Evolutionary conservation across 2,113 vertebrate genomes (phyloP).

Genomic region (Hippocampus comes): DNA sequence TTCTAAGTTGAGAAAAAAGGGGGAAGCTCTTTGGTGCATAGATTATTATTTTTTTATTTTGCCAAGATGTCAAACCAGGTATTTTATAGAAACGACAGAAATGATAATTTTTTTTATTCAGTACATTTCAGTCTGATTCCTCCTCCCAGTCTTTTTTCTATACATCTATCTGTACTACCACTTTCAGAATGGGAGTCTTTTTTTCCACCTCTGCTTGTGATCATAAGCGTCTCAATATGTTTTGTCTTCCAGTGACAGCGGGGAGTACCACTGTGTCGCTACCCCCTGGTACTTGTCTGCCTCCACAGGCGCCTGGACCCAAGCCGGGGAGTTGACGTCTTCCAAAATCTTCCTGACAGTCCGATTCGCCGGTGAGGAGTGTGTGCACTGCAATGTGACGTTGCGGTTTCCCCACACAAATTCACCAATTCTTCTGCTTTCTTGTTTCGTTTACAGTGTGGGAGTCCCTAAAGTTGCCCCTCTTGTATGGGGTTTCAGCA

Average conservation of each 20-base stretch:
- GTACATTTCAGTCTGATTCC: too few species aligned
- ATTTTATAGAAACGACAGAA: too few species aligned
- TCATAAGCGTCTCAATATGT: background rate
- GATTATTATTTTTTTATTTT: too few species aligned
- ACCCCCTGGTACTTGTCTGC: slow-evolving; percentile 83
- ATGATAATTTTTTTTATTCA: too few species aligned
- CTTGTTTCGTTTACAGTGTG: slow-evolving; percentile 73
- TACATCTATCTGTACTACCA: background rate
- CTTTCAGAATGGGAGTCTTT: background rate
- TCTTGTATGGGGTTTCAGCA: slow-evolving; percentile 83
- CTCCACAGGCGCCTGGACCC: slow-evolving; percentile 79
- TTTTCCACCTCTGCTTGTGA: background rate
- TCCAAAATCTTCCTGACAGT: slow-evolving; percentile 81
- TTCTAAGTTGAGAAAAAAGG: too few species aligned
- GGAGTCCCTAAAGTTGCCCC: slow-evolving; percentile 88
- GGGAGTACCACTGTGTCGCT: slow-evolving; percentile 84
- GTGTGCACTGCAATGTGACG: background rate
- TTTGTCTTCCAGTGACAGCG: slow-evolving; percentile 72
- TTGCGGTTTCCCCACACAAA: background rate
- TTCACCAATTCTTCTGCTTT: background rate
- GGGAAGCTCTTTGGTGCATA: too few species aligned
- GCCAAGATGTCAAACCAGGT: too few species aligned
- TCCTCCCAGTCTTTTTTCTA: too few species aligned
- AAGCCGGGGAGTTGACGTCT: slow-evolving; percentile 77
- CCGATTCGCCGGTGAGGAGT: slow-evolving; percentile 83